Evolutionary conservation across 2,888 invertebrate species (phyloP).

Genomic region (Linyphia triangularis): DNA sequence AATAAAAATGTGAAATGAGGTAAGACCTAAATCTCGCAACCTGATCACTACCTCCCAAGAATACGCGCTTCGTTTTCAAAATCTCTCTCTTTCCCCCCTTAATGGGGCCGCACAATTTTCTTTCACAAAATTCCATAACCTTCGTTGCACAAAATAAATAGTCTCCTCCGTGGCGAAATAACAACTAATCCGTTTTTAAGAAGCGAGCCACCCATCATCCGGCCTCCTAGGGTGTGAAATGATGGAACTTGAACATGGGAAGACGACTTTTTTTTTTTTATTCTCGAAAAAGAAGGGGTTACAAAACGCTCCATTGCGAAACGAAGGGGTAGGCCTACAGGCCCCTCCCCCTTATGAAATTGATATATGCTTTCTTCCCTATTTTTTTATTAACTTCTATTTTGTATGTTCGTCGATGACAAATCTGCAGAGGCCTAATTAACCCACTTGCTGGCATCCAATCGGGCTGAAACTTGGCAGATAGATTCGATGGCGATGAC

Average conservation of each 20-base stretch:
- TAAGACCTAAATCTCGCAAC: background rate
- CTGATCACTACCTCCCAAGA: background rate
- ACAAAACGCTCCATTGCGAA: slow-evolving; percentile 9
- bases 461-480: no score
- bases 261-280: background rate
- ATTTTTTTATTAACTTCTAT: no score
- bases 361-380: no score
- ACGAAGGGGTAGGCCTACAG: background rate
- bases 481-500: no score
- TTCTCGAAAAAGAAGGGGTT: background rate
- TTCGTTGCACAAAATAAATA: slow-evolving; percentile 16
- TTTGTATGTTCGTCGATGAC: no score
- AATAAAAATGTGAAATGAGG: no score
- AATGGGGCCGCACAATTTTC: background rate
- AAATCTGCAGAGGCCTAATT: no score
- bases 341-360: no score
- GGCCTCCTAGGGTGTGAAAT: slow-evolving; percentile 6
- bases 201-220: background rate
- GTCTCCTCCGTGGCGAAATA: background rate
- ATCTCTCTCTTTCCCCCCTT: background rate
- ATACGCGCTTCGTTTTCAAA: background rate
- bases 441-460: no score
- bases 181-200: slow-evolving; percentile 19
- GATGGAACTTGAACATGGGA: background rate
- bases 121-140: slow-evolving; percentile 10